These are phyloP conservation scores for Champsocephalus esox DNA, from an alignment of 2,797 vertebrate species.

Conservation along the genomic window DNA sequence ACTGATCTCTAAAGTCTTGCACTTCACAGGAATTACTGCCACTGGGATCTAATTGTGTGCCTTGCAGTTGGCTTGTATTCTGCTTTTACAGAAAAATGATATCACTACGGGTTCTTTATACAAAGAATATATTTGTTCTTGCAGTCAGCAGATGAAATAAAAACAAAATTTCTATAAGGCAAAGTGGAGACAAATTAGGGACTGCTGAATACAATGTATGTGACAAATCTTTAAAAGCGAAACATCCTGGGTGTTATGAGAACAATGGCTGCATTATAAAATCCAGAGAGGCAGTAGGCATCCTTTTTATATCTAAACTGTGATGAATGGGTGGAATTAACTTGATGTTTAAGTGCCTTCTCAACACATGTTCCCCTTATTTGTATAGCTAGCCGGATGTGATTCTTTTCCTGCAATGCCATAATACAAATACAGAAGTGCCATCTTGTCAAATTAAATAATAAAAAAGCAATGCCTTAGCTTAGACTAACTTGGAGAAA, in stretches of 20 bases:
- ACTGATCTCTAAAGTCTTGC: slow-evolving; percentile 43
- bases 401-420: background rate
- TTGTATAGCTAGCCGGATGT: background rate
- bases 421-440: background rate
- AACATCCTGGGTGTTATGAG: slow-evolving; percentile 22
- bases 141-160: slow-evolving; percentile 56
- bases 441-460: background rate
- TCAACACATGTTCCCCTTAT: slow-evolving; percentile 6
- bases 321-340: slow-evolving; percentile 3
- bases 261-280: slow-evolving; percentile 38
- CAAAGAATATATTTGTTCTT: slow-evolving; percentile 30
- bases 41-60: slow-evolving; percentile 57
- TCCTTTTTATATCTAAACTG: slow-evolving; percentile 31
- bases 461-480: background rate
- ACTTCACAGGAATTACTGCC: slow-evolving; percentile 53
- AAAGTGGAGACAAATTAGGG: slow-evolving; percentile 49
- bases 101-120: slow-evolving; percentile 18
- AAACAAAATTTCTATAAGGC: slow-evolving; percentile 51
- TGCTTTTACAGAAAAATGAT: slow-evolving; percentile 37
- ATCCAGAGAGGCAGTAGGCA: slow-evolving; percentile 22
- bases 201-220: slow-evolving; percentile 33
- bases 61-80: slow-evolving; percentile 22
- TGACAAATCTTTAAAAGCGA: slow-evolving; percentile 50
- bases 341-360: slow-evolving; percentile 8
- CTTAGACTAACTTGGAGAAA: background rate